A percentile compares a stretch with the other conserved stretches of the same genome.
Evolutionary conservation across 2,113 vertebrate genomes (phyloP).

Genomic region (Colius striatus): DNA sequence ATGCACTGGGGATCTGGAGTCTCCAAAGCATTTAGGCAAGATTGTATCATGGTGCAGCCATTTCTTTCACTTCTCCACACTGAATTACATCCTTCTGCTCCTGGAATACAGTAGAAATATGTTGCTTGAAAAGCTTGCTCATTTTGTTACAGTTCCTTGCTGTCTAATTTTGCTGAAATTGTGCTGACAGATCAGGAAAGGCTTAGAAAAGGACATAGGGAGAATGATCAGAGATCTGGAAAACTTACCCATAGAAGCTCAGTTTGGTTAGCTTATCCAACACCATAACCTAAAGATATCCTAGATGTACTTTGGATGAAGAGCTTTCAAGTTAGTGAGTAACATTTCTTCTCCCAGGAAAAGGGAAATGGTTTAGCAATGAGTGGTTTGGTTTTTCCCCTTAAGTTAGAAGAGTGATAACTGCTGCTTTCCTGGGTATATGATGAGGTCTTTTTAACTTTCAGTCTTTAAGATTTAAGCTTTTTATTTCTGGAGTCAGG

Average conservation of each 20-base stretch:
- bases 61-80: constrained; percentile 12
- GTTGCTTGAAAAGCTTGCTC: not conserved
- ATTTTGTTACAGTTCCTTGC: not conserved
- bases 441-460: not conserved
- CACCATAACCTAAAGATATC: not conserved
- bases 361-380: not conserved
- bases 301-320: not conserved
- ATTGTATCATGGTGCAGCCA: not conserved
- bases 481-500: not conserved
- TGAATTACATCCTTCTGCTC: not conserved
- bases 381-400: too few species aligned
- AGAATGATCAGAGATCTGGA: not conserved
- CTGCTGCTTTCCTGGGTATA: not conserved
- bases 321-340: not conserved
- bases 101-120: not conserved
- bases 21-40: constrained; percentile 26
- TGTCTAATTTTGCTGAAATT: not conserved
- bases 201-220: not conserved
- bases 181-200: not conserved
- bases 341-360: not conserved
- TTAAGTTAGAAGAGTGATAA: not conserved
- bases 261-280: not conserved
- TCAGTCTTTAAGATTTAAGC: not conserved
- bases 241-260: not conserved
- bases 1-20: constrained; percentile 22